Evolutionary conservation across 2,888 invertebrate species (phyloP).

Genomic region (Lycaena phlaeas): DNA sequence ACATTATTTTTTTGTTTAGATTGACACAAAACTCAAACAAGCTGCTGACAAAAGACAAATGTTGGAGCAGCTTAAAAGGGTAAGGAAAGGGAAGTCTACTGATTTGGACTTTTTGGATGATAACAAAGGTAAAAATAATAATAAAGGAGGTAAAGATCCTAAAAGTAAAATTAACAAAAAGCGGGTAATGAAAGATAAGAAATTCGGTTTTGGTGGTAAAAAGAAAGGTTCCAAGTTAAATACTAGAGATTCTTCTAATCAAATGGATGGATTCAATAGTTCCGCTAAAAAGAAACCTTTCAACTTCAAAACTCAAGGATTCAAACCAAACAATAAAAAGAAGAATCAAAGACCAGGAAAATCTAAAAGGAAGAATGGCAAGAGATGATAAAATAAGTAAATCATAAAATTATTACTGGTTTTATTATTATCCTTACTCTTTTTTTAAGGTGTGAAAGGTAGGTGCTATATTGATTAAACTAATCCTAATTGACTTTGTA

Average conservation of each 20-base stretch:
- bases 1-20: conserved; percentile 66
- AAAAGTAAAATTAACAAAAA: conserved; percentile 53
- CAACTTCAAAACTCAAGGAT: conserved; percentile 52
- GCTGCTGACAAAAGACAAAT: conserved; percentile 93
- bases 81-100: conserved; percentile 85
- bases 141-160: conserved; percentile 29
- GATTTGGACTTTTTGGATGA: conserved; percentile 88
- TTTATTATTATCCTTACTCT: too few relatives aligned
- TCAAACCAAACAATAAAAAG: conserved; percentile 47
- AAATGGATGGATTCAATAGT: conserved; percentile 74
- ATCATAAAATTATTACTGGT: too few relatives aligned
- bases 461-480: too few relatives aligned
- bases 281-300: conserved; percentile 47
- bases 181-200: conserved; percentile 82
- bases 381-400: conserved; percentile 33
- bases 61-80: conserved; percentile 94
- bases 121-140: conserved; percentile 43
- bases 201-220: conserved; percentile 96
- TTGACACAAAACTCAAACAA: conserved; percentile 87
- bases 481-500: too few relatives aligned
- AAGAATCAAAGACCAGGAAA: conserved; percentile 72
- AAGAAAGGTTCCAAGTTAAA: conserved; percentile 93
- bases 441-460: too few relatives aligned
- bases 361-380: conserved; percentile 56
- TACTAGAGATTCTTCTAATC: conserved; percentile 83